Conservation (phyloP, 2,797 vertebrate genomes). For the Argyrosomus regius region DNA sequence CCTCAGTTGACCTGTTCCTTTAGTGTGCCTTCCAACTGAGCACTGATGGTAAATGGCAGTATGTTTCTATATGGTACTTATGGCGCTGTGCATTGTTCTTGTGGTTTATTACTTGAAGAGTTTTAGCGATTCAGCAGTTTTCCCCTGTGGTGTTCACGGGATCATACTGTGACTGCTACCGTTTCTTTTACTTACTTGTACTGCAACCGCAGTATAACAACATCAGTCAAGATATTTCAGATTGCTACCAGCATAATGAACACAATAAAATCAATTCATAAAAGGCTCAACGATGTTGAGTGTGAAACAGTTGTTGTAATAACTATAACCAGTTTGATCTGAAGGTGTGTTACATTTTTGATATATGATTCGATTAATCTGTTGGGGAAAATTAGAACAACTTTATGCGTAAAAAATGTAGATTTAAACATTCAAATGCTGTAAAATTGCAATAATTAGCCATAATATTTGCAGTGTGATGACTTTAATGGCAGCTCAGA, state of each 20-base stretch:
- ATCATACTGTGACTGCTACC: not conserved
- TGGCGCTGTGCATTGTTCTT: not conserved
- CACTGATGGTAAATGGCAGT: not conserved
- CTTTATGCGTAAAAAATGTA: not conserved
- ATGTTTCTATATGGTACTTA: not conserved
- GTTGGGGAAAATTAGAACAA: not conserved
- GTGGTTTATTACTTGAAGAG: not conserved
- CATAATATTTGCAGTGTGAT: constrained; percentile 4
- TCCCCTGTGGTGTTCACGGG: not conserved
- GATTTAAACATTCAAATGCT: constrained; percentile 7
- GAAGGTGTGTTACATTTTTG: not conserved
- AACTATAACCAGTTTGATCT: not conserved
- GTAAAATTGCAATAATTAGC: constrained; percentile 30
- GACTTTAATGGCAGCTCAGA: constrained; percentile 30
- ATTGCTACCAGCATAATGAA: not conserved
- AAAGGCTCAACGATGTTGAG: not conserved
- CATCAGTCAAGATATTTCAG: not conserved
- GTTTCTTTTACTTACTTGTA: not conserved
- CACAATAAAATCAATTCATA: not conserved
- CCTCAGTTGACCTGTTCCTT: constrained; percentile 12
- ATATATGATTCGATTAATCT: not conserved
- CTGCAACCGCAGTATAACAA: too few relatives aligned
- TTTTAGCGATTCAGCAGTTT: not conserved
- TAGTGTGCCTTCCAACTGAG: not conserved
- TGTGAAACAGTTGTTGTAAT: not conserved